Evolutionary conservation across 2,888 invertebrate species (phyloP), one percentile per base, ranked within the genome.

Genomic region (Amphiduros pacificus): DNA sequence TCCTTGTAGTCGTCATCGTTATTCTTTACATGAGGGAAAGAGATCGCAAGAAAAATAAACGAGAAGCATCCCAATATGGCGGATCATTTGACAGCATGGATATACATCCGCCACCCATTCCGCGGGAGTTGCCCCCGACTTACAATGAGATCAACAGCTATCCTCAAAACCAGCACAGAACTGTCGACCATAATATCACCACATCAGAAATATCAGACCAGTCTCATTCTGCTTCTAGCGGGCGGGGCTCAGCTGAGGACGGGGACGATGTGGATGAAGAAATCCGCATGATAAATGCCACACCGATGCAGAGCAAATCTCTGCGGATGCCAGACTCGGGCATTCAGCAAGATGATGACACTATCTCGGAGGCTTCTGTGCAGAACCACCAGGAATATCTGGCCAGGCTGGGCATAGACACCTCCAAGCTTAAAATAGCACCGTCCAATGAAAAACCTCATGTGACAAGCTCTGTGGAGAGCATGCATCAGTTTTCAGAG

Each of bases 211-310:
- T 95, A 6, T 94, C 94, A 0, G 94, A 93, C 1, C 94, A 94
- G 32, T 95, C 95, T 69, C 94, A 94, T 36, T 94, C 94, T 0
- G 95, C 95, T 0, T 95, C 95, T 0, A 95, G 95, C 77, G 97
- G 97, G 4, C 87, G 96, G 51, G 97, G 97, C 0, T 96, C 96
- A 0, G 96, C 95, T 1, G 96, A 96, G 83, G 95, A 95, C 0
- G 96, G 94, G 1, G 96, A 96, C 83, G 96, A 95, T 20, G 81
- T 94, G 74, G 97, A 97, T 78, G 96, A 96, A 82, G 97, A 97
- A 82, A 95, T 97, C 57, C 87, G 95, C 71, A 96, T 95, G 94
- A 97, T 97, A 68, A 95, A 95, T 79, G 94, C 96, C 82, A 92
- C 93, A 0, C 74, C 75, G 14, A 51, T 60, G 27, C 61, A 61